Percentiles rank a stretch among this genome's conserved stretches.
Evolutionary conservation across 2,888 invertebrate genomes (phyloP).

Genomic region (Urechis unicinctus): DNA sequence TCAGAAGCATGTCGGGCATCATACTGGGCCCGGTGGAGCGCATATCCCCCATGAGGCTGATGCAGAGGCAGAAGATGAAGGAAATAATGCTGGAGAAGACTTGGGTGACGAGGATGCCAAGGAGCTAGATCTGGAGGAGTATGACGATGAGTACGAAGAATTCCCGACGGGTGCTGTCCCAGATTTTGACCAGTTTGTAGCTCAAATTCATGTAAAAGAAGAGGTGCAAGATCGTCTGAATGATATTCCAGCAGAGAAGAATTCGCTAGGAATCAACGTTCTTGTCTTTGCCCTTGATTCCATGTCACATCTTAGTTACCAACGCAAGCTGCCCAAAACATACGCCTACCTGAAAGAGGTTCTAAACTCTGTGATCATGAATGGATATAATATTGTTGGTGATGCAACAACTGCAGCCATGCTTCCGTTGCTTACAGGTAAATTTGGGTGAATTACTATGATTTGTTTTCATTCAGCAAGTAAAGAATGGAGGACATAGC

Average conservation of each 20-base stretch:
- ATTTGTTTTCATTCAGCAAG: no score
- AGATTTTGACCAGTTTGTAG: conserved; percentile 38
- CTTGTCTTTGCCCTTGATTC: conserved; percentile 41
- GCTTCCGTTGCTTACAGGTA: conserved; percentile 42
- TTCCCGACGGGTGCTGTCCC: conserved; percentile 3
- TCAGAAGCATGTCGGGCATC: conserved; percentile 1
- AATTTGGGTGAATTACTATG: no score
- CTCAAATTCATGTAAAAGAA: conserved; percentile 30
- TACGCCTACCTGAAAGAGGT: conserved; percentile 29
- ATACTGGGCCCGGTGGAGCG: no score
- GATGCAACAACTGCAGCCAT: conserved; percentile 39
- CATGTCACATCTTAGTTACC: conserved; percentile 37
- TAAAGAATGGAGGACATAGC: no score
- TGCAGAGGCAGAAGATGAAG: no score
- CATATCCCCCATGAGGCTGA: no score
- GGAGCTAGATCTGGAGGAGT: no score
- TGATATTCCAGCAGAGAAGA: conserved; percentile 1
- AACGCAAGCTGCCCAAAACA: conserved; percentile 34
- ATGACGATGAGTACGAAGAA: background rate
- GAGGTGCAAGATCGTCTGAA: conserved; percentile 28
- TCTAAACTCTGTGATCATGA: conserved; percentile 29
- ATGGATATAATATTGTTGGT: conserved; percentile 44
- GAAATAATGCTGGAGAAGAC: background rate
- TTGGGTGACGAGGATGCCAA: no score
- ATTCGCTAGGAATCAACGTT: conserved; percentile 26